Conservation (phyloP, 1,140 invertebrate species). For the Hydropsyche tenuis region DNA sequence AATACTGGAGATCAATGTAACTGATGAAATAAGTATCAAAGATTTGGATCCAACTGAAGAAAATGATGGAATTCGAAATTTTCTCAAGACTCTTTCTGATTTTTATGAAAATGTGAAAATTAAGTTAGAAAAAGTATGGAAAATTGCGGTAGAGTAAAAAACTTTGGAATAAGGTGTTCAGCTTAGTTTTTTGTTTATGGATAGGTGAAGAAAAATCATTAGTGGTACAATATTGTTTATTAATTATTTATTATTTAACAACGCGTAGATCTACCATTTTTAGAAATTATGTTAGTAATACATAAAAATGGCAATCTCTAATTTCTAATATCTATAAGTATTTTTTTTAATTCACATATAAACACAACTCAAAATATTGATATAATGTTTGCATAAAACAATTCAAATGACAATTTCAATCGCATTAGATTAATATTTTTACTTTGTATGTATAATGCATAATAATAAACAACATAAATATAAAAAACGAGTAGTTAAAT, state of each 20-base stretch:
- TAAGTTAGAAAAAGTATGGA: background rate
- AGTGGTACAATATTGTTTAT: conserved; percentile 66
- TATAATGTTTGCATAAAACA: background rate
- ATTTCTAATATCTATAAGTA: conserved; percentile 56
- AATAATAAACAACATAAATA: conserved; percentile 14
- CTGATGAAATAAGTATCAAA: conserved; percentile 13
- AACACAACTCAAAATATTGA: conserved; percentile 42
- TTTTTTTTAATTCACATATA: conserved; percentile 44
- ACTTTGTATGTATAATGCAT: conserved; percentile 10
- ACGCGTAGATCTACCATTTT: conserved; percentile 63
- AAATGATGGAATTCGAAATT: too few species aligned
- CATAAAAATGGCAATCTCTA: conserved; percentile 63
- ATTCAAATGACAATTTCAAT: background rate
- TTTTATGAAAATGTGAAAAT: background rate
- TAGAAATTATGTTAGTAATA: conserved; percentile 53
- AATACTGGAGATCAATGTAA: too few species aligned
- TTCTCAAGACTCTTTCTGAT: too few species aligned
- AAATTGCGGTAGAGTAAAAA: too few species aligned
- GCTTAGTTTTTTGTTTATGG: too few species aligned
- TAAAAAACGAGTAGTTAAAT: conserved; percentile 6
- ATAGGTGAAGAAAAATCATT: conserved; percentile 6
- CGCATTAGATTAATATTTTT: background rate
- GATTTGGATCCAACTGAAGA: too few species aligned
- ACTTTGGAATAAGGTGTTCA: too few species aligned
- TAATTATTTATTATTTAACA: conserved; percentile 67